Evolutionary conservation across 1,140 invertebrate species (phyloP), one percentile per base, ranked within the genome.

Genomic region (Fopius arisanus): DNA sequence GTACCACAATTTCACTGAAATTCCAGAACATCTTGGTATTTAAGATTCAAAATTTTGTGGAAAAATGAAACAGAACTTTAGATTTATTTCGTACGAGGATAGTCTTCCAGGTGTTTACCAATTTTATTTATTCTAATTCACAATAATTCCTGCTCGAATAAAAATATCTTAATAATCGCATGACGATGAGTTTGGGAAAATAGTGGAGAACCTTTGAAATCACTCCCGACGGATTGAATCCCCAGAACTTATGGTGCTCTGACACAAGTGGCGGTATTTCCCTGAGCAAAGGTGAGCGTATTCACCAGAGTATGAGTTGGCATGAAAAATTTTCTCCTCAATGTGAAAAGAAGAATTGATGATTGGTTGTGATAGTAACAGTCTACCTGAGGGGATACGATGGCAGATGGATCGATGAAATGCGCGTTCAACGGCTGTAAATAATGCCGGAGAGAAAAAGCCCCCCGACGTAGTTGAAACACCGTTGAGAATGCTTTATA

Each of bases 321-420:
- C 19, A 59, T 26, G 54, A 59, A 59, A 59, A 48, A 16, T 26
- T 26, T 59, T 59, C 54, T 28, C 23, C 23, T 59, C 54, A 19
- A 59, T 41, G 54, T 59, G 28, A 40, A 71, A 21, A 41, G 69
- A 62, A 54, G 14, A 68, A 43, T 59, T 37, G 54, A 31, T 41
- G 51, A 59, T 59, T 51, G 41, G 40, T 59, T 59, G 62, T 41
- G 59, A 62, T 59, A 26, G 65, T 68, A 37, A 51, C 59, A 62
- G 29, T 37, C 21, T 68, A 31, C 40, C 23, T 31, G 62, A 37
- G 59, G 33, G 54, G 31, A 37, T 43, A 43, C 19, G 69, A 70
- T 31, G 31, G 9, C 67, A 75, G 74, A 72, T 63, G 54, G 74
- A 75, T 71, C 74, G 74, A 75, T 75, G 68, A 75, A 75, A 75